phyloP scores from a whole-genome alignment of 2,113 vertebrate species.

The Leucopsar rothschildi region DNA sequence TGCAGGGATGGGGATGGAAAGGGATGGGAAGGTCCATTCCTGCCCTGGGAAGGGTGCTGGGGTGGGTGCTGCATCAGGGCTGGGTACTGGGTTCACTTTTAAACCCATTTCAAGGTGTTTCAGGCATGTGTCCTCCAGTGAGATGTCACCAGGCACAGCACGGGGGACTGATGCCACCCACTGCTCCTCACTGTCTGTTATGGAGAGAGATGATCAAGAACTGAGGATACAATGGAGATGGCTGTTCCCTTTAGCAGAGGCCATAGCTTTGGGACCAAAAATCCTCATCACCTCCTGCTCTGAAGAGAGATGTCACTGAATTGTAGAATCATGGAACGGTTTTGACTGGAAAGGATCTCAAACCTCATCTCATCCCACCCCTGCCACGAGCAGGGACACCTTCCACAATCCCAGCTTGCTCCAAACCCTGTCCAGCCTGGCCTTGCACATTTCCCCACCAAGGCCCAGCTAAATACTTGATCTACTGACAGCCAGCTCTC shows the following conservation, averaged over 20 bases:
- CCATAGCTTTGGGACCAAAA: neutral
- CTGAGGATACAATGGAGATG: neutral
- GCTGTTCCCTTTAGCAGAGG: neutral
- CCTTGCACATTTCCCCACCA: neutral
- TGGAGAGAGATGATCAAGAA: neutral
- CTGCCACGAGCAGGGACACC: neutral
- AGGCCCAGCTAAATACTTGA: neutral
- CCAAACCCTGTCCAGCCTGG: neutral
- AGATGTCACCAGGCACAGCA: neutral
- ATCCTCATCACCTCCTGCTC: neutral
- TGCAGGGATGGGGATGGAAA: neutral
- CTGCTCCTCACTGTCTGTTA: neutral
- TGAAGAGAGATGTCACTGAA: neutral
- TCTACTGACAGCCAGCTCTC: neutral
- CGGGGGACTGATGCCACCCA: rapidly evolving
- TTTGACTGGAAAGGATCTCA: neutral
- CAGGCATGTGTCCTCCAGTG: neutral
- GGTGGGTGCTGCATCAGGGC: rapidly evolving
- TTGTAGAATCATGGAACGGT: rapidly evolving
- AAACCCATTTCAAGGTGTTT: neutral
- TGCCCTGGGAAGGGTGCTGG: neutral
- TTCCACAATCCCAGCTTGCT: neutral
- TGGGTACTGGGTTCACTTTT: neutral
- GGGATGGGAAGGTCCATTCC: neutral
- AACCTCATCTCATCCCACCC: neutral